Conservation (phyloP, 2,888 invertebrate genomes). For the Nemurella pictetii region DNA sequence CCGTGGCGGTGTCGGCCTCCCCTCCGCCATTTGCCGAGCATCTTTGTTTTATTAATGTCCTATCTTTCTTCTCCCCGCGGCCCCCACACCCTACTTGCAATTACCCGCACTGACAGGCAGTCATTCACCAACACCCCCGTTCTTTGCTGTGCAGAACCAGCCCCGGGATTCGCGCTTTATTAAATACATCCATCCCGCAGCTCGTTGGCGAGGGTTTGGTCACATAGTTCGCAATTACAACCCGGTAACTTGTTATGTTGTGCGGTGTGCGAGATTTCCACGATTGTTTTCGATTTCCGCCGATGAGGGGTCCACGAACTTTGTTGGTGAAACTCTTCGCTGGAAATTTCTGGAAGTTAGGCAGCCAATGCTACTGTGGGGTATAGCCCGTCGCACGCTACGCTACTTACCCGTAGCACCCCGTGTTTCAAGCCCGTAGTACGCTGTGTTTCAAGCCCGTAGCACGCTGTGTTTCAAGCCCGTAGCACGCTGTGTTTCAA, state of each 20-base stretch:
- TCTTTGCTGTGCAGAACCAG: background rate
- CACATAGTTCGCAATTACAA: background rate
- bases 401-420: too few species aligned
- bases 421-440: too few species aligned
- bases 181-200: background rate
- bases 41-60: constrained; percentile 31
- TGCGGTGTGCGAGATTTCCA: background rate
- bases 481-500: too few species aligned
- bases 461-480: too few species aligned
- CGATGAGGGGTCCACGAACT: too few species aligned
- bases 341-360: background rate
- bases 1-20: too few species aligned
- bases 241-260: background rate
- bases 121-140: constrained; percentile 7
- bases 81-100: constrained; percentile 8
- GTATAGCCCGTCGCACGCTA: too few species aligned
- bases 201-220: background rate
- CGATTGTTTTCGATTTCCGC: too few species aligned
- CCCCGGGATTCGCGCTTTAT: background rate
- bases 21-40: constrained; percentile 24
- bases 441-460: too few species aligned
- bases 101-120: background rate
- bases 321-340: too few species aligned
- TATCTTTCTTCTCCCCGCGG: constrained; percentile 11
- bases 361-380: background rate